Base-by-base conservation (phyloP, 1,140 invertebrate species). In the Xylocopa sonorina region DNA sequence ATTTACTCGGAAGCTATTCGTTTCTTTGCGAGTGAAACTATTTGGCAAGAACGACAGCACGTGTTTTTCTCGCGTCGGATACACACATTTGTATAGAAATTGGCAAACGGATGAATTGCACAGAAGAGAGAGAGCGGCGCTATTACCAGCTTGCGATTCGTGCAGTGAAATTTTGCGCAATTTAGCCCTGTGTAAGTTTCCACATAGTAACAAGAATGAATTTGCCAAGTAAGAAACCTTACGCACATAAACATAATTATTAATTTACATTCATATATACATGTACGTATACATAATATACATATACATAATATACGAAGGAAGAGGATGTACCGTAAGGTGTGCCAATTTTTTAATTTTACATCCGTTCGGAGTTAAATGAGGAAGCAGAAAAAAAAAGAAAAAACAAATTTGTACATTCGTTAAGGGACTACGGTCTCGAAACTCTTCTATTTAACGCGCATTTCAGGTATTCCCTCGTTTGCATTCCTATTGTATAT, bases 241-340 rank as follows among this genome's bases (percentile, higher is more conserved):
- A 58, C 29, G 57, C 18, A 34, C 57, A 34, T 34, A 34, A 58
- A 58, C 18, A n/a, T n/a, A 9, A 10, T 21, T 58, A 58, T 34
- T 58, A 58, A 58, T 58, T 58, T 14, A 60, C 10, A 60, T 60
- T 58, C 29, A 27, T 41, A 67, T 51, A 51, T 67, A 48, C 60
- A 73, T 53, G 58, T 32, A 51, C 46, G 57, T 58, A 53, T 75
- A 67, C 51, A 82, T 80, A 73, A 66, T 72, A 60, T 64, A 64
- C 43, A 62, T 29, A 50, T 68, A 80, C 43, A 51, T 78, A 80
- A 38, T 55, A 58, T 76, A 41, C 34, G 29, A 38, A 6, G 27
- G 14, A 53, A 24, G 43, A 27, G 32, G 10, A 51, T 53, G 46
- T 68, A 68, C 32, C 32, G 32, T 68, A 51, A 38, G 66, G 32